These are phyloP conservation scores for Lepas anatifera DNA, from an alignment of 2,888 invertebrate genomes.

Conservation along the genomic window DNA sequence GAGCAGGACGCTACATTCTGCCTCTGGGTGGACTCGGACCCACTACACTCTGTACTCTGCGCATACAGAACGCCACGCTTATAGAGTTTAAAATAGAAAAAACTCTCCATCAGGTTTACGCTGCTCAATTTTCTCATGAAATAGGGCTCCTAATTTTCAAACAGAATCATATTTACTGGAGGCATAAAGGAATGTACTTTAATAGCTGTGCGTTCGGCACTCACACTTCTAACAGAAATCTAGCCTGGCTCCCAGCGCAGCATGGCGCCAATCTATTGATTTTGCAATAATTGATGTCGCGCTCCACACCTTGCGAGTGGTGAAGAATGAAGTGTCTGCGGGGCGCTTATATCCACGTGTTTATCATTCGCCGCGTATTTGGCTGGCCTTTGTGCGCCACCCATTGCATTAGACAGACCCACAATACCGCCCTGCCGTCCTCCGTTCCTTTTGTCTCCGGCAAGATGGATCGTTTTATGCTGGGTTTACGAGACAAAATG, in stretches of 20 bases:
- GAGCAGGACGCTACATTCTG: too few relatives aligned
- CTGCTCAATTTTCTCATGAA: too few relatives aligned
- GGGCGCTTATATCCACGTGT: neutral
- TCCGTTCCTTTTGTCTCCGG: neutral
- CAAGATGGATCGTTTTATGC: conserved; percentile 8
- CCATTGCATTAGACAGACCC: neutral
- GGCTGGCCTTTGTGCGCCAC: neutral
- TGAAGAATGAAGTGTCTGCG: neutral
- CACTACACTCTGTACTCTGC: too few relatives aligned
- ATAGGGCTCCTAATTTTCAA: too few relatives aligned
- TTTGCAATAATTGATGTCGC: conserved; percentile 4
- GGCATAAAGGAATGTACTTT: too few relatives aligned
- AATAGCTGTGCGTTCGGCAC: too few relatives aligned
- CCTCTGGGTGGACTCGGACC: too few relatives aligned
- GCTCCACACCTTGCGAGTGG: neutral
- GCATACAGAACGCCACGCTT: too few relatives aligned
- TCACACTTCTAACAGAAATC: neutral
- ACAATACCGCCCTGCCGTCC: neutral
- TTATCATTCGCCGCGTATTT: neutral
- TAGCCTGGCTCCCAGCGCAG: neutral
- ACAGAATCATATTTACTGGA: too few relatives aligned
- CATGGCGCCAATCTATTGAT: neutral
- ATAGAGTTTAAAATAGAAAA: too few relatives aligned
- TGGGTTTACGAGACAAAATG: neutral
- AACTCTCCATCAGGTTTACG: too few relatives aligned